Evolutionary conservation across 2,797 vertebrate species (phyloP), one percentile per base, ranked within the genome.

Genomic region (Pagetopsis macropterus): DNA sequence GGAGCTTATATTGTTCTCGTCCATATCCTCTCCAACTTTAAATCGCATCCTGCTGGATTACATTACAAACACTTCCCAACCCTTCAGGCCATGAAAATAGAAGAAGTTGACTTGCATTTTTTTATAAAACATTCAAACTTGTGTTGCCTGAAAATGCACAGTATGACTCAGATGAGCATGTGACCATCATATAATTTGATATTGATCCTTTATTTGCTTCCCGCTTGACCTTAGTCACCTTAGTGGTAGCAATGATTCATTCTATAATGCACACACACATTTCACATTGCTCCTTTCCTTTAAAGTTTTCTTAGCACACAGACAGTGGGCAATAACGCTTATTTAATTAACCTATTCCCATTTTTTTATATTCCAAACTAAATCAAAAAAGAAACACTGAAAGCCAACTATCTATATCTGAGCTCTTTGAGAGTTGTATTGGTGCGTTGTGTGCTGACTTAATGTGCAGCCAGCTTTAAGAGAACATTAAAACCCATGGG

Each of bases 101-200:
- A 75, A 76, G 46, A 19, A 49, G 40, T 11, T 65, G 21, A 72
- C 17, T 2, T 15, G 57, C 41, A 56, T 62, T 48, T 72, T 86
- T 65, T 65, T 31, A 60, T 27, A 48, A 55, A 54, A 72, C 16
- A 67, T 64, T 82, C 79, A 43, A 43, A 57, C 27, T 67, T 48
- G 16, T 54, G 14, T 45, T 31, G 57, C 46, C 40, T 62, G 44
- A 45, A 59, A 81, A 63, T 54, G 49, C 56, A 65, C 43, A 52
- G 31, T n/a, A 27, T 84, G 81, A 85, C 64, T 90, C 76, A 85
- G 44, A 72, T 3, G 41, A 61, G 55, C 40, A 76, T 56, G 55
- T 80, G 72, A 66, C 14, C 16, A 68, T 76, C 68, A 51, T 4
- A 8, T 12, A 49, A 70, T 79, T 44, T 58, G 50, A 68, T 83